These are phyloP conservation scores for Trissolcus brochymenae DNA, from an alignment of 2,888 invertebrate genomes.

Conservation along the genomic window DNA sequence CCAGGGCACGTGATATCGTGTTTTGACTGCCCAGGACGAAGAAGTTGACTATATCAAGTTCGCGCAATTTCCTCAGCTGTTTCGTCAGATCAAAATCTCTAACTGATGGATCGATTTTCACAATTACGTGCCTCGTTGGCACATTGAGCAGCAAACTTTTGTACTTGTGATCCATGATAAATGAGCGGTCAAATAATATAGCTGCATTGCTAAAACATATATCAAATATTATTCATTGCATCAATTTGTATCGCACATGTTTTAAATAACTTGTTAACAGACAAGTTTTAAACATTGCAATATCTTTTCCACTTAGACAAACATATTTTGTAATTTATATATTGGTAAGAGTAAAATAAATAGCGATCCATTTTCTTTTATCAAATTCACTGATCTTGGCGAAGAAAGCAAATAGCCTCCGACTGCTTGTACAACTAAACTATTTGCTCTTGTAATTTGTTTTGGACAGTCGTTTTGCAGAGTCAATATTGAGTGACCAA, in stretches of 20 bases:
- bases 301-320: no score
- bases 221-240: neutral
- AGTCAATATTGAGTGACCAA: neutral
- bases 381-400: no score
- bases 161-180: conserved; percentile 96
- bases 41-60: conserved; percentile 92
- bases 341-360: no score
- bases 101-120: conserved; percentile 79
- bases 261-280: no score
- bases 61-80: conserved; percentile 85
- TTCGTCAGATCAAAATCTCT: conserved; percentile 77
- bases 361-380: no score
- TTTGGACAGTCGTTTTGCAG: no score
- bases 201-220: conserved; percentile 82
- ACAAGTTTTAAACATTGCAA: no score
- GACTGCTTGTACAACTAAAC: no score
- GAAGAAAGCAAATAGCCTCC: no score
- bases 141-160: conserved; percentile 93
- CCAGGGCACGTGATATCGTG: conserved; percentile 84
- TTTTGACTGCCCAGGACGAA: conserved; percentile 87
- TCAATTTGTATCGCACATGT: neutral
- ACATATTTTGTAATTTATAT: neutral
- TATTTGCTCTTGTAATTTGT: no score
- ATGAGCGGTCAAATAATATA: conserved; percentile 91
- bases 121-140: conserved; percentile 92